These are phyloP conservation scores for Lepilemur septentrionalis DNA, from an alignment of 2,797 vertebrate species.

Conservation along the genomic window DNA sequence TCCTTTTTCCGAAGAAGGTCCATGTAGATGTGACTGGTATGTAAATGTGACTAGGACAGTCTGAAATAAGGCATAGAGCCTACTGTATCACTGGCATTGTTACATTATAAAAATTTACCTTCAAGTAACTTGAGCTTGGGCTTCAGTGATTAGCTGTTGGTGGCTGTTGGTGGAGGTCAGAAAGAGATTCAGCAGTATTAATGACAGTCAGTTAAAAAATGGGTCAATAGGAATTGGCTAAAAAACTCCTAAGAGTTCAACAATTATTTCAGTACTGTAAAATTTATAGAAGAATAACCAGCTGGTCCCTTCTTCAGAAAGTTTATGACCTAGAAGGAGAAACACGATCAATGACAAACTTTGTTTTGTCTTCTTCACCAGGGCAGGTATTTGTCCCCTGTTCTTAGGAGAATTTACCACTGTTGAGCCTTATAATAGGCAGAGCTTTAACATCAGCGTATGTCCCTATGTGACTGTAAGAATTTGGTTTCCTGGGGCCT, in stretches of 20 bases:
- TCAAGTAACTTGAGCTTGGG: background rate
- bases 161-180: background rate
- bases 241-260: background rate
- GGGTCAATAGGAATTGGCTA: slow-evolving; percentile 21
- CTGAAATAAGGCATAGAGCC: background rate
- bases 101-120: background rate
- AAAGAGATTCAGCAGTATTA: background rate
- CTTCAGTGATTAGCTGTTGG: slow-evolving; percentile 2
- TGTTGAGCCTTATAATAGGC: background rate
- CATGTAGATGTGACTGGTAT: background rate
- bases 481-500: background rate
- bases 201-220: background rate
- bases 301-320: background rate
- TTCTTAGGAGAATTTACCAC: background rate
- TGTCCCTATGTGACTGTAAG: background rate
- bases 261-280: slow-evolving; percentile 20
- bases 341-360: background rate
- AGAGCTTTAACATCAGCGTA: slow-evolving; percentile 7
- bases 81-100: background rate
- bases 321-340: background rate
- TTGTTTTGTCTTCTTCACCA: background rate
- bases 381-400: background rate
- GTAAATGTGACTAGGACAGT: background rate
- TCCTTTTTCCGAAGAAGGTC: slow-evolving; percentile 60
- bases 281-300: background rate